These are phyloP conservation scores for Phyllopteryx taeniolatus DNA, from an alignment of 2,113 vertebrate genomes.

Conservation along the genomic window DNA sequence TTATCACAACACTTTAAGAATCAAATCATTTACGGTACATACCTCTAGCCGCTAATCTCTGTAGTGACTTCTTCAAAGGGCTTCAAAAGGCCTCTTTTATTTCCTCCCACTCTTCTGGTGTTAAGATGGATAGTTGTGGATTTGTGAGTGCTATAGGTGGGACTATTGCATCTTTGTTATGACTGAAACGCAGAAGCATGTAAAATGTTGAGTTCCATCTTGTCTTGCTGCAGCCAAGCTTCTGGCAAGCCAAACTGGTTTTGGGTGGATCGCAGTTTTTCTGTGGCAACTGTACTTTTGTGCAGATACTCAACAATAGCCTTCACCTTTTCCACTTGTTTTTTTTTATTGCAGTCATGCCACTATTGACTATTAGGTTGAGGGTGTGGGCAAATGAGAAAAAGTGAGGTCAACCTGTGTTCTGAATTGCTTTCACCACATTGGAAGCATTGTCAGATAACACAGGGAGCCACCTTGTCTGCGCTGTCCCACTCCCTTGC, in stretches of 20 bases:
- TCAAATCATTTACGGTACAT: not conserved
- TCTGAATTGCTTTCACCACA: conserved; percentile 2
- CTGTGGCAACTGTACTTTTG: not conserved
- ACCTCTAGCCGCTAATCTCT: not conserved
- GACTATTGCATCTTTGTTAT: not conserved
- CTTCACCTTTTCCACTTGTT: not conserved
- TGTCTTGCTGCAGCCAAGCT: not conserved
- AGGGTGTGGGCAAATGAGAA: conserved; percentile 1
- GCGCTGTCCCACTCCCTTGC: not conserved
- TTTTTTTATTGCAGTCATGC: not conserved
- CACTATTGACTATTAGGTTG: not conserved
- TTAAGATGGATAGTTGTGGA: not conserved
- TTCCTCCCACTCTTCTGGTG: not conserved
- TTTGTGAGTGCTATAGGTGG: not conserved
- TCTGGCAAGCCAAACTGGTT: not conserved
- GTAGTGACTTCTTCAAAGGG: not conserved
- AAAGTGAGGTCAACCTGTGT: not conserved
- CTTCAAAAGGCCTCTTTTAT: not conserved
- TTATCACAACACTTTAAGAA: not conserved
- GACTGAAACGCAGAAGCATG: not conserved
- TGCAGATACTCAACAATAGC: not conserved
- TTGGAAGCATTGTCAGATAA: not conserved
- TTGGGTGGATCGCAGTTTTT: not conserved
- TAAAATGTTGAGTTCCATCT: too few species aligned
- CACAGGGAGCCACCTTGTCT: not conserved